These are phyloP conservation scores for Dendrolimus pini DNA, from an alignment of 2,888 invertebrate genomes.

Conservation along the genomic window DNA sequence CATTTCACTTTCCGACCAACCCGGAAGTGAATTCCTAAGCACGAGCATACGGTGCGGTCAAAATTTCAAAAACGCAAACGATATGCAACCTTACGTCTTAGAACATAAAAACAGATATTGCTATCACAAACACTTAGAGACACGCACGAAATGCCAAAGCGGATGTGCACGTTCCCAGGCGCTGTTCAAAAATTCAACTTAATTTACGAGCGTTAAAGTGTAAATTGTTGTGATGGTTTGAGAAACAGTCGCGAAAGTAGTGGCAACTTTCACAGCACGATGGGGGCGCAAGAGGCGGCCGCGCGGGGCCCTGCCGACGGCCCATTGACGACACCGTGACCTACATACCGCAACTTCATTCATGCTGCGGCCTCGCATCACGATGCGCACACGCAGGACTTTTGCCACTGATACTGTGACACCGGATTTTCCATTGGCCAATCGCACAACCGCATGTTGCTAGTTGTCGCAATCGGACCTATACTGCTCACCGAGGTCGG, in stretches of 20 bases:
- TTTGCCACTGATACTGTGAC: slow-evolving; percentile 44
- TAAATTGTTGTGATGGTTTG: slow-evolving; percentile 43
- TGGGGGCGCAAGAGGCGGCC: slow-evolving; percentile 64
- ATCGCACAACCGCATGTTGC: slow-evolving; percentile 56
- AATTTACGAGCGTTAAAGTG: slow-evolving; percentile 58
- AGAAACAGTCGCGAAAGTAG: slow-evolving; percentile 71
- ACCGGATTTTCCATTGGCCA: slow-evolving; percentile 62
- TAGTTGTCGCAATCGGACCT: slow-evolving; percentile 58
- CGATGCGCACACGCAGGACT: slow-evolving; percentile 54
- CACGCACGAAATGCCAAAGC: slow-evolving; percentile 64
- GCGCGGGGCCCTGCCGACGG: slow-evolving; percentile 62
- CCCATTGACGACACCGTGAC: slow-evolving; percentile 76
- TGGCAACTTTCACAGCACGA: slow-evolving; percentile 71
- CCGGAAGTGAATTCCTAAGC: slow-evolving; percentile 77
- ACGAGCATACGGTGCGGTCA: slow-evolving; percentile 69
- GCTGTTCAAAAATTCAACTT: slow-evolving; percentile 56
- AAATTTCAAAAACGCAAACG: slow-evolving; percentile 38
- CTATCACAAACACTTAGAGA: slow-evolving; percentile 45
- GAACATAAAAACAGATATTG: slow-evolving; percentile 34
- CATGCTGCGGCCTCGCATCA: slow-evolving; percentile 63
- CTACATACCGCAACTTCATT: slow-evolving; percentile 72
- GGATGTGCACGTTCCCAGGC: slow-evolving; percentile 64
- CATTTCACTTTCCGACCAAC: slow-evolving; percentile 77
- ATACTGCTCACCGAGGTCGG: slow-evolving; percentile 50
- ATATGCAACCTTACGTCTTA: slow-evolving; percentile 38